Evolutionary conservation across 2,113 vertebrate genomes (phyloP).

Genomic region (Bos taurus): DNA sequence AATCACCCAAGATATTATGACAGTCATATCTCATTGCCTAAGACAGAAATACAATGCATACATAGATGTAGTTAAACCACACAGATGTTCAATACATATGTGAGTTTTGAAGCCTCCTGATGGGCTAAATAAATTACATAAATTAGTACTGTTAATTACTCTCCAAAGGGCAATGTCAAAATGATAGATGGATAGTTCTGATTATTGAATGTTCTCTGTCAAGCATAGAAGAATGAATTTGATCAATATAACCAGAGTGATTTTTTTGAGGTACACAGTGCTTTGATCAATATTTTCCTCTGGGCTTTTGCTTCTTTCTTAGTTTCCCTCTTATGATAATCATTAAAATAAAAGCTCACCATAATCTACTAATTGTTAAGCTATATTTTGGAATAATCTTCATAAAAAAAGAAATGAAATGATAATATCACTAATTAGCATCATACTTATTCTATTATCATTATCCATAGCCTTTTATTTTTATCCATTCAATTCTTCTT

Average conservation of each 20-base stretch:
- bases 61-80: neutral
- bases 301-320: slow-evolving; percentile 23
- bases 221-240: slow-evolving; percentile 45
- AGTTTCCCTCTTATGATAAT: slow-evolving; percentile 3
- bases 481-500: neutral
- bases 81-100: neutral
- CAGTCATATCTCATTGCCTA: neutral
- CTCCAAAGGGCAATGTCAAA: slow-evolving; percentile 62
- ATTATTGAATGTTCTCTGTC: slow-evolving; percentile 59
- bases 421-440: neutral
- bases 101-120: slow-evolving; percentile 17
- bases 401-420: neutral
- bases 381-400: slow-evolving; percentile 1
- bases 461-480: neutral
- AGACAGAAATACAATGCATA: slow-evolving; percentile 8
- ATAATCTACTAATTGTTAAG: slow-evolving; percentile 1
- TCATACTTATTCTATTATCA: neutral
- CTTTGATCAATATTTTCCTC: slow-evolving; percentile 61
- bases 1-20: neutral
- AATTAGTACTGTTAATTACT: slow-evolving; percentile 67
- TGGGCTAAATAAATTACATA: slow-evolving; percentile 33
- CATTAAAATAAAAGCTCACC: slow-evolving; percentile 37
- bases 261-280: slow-evolving; percentile 30
- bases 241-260: slow-evolving; percentile 12
- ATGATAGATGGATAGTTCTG: slow-evolving; percentile 56